Conservation (phyloP, 2,113 vertebrate species). For the Mellivora capensis region DNA sequence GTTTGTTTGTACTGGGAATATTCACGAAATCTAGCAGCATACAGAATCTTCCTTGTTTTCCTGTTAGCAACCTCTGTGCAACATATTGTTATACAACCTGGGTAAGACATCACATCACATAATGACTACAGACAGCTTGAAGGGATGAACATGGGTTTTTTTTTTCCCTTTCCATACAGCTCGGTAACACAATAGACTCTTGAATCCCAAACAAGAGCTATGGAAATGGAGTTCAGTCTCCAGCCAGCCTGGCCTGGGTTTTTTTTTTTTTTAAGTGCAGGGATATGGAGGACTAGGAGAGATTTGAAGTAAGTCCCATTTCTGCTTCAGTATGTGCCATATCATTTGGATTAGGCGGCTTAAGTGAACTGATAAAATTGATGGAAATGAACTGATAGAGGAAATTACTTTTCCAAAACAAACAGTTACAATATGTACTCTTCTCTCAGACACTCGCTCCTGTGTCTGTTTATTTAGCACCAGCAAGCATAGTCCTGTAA, state of each 20-base stretch:
- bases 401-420: conserved; percentile 59
- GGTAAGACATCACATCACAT: neutral
- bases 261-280: neutral
- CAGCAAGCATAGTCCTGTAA: neutral
- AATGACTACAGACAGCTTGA: neutral
- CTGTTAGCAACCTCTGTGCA: conserved; percentile 13
- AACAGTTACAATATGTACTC: conserved; percentile 38
- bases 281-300: neutral
- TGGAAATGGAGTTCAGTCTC: conserved; percentile 21
- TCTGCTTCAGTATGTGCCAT: neutral
- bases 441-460: neutral
- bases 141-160: neutral
- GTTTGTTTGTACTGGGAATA: conserved; percentile 49
- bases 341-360: neutral
- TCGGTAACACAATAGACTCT: neutral
- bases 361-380: conserved; percentile 42
- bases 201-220: neutral
- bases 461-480: conserved; percentile 23
- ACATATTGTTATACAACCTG: neutral
- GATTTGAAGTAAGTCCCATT: neutral
- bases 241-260: neutral
- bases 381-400: conserved; percentile 46
- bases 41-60: conserved; percentile 8
- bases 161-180: neutral
- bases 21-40: neutral